Evolutionary conservation across 2,113 vertebrate species (phyloP).

Genomic region (Perca schrenkii): DNA sequence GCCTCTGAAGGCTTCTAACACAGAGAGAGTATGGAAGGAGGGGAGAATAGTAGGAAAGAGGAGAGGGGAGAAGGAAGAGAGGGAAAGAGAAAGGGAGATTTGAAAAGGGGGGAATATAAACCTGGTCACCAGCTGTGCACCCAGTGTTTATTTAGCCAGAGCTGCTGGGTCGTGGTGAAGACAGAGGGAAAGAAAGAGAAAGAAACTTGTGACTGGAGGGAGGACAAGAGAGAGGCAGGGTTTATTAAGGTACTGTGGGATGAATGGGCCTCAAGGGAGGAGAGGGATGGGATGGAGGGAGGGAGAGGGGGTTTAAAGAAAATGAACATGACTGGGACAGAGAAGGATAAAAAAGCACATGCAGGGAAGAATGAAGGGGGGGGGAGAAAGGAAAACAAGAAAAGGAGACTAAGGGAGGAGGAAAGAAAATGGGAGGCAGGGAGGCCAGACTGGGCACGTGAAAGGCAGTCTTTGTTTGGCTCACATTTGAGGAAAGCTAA

Average conservation of each 20-base stretch:
- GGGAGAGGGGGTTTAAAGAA: slow-evolving; percentile 23
- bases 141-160: slow-evolving; percentile 78
- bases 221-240: slow-evolving; percentile 18
- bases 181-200: slow-evolving; percentile 32
- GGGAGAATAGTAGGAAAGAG: neutral
- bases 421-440: slow-evolving; percentile 28
- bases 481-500: slow-evolving; percentile 43
- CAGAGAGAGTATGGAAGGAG: neutral
- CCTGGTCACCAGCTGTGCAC: slow-evolving; percentile 72
- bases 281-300: slow-evolving; percentile 22
- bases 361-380: slow-evolving; percentile 2
- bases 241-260: slow-evolving; percentile 57
- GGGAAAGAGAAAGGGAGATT: slow-evolving; percentile 36
- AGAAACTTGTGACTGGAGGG: slow-evolving; percentile 56
- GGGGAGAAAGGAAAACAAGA: slow-evolving; percentile 64
- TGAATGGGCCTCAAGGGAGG: slow-evolving; percentile 63
- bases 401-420: slow-evolving; percentile 35
- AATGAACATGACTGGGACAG: slow-evolving; percentile 39
- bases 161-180: slow-evolving; percentile 49
- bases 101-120: slow-evolving; percentile 60
- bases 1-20: neutral
- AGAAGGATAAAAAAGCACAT: slow-evolving; percentile 11
- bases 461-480: slow-evolving; percentile 77
- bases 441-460: slow-evolving; percentile 67
- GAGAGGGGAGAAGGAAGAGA: neutral